These are phyloP conservation scores for Diceros bicornis DNA, from an alignment of 2,797 vertebrate species.

Conservation along the genomic window DNA sequence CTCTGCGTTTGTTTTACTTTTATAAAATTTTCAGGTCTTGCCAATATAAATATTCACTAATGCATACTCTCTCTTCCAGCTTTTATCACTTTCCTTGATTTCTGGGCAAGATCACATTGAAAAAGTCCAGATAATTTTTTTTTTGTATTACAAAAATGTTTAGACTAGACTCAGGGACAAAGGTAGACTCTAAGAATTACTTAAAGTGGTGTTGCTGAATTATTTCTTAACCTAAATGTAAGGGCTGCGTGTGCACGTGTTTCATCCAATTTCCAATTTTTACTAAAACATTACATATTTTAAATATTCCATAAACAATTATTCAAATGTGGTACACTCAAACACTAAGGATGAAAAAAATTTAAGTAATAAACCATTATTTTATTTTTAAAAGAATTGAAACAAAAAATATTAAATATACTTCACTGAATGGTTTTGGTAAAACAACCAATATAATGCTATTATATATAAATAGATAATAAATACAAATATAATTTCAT, in stretches of 20 bases:
- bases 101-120: conserved; percentile 91
- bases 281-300: conserved; percentile 66
- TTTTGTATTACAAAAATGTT: conserved; percentile 83
- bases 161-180: conserved; percentile 85
- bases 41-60: conserved; percentile 92
- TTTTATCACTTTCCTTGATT: conserved; percentile 89
- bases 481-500: conserved; percentile 42
- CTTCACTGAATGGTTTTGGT: conserved; percentile 66
- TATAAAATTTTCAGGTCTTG: conserved; percentile 89
- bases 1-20: conserved; percentile 88
- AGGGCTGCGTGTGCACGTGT: conserved; percentile 36
- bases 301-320: conserved; percentile 68
- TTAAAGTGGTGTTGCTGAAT: conserved; percentile 80
- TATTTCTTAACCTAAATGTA: conserved; percentile 78
- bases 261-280: conserved; percentile 70
- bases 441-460: conserved; percentile 62
- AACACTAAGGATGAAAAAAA: conserved; percentile 59
- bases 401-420: conserved; percentile 70
- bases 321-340: conserved; percentile 59
- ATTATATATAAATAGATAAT: conserved; percentile 61
- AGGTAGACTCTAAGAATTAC: conserved; percentile 79
- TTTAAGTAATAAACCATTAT: neutral
- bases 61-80: conserved; percentile 89
- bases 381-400: conserved; percentile 54
- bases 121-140: conserved; percentile 90